Evolutionary conservation across 1,140 invertebrate genomes (phyloP), one percentile per base, ranked within the genome.

Genomic region (Venustaconcha ellipsiformis): DNA sequence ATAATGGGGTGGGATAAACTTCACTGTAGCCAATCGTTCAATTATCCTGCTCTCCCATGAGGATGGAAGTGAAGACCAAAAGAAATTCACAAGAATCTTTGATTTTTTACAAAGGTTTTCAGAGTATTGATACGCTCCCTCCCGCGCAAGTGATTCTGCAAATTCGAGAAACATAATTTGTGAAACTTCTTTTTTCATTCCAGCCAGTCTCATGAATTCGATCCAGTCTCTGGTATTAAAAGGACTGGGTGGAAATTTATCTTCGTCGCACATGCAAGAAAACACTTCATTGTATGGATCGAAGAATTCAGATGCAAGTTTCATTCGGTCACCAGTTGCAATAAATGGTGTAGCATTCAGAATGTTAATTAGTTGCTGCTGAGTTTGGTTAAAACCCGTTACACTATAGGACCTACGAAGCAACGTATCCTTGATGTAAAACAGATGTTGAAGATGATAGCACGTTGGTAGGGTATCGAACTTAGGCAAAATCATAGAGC

Each of bases 101-200:
- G 37, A 48, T 48, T 48, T 48, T 11, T 48, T 8, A 12, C 37
- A 48, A 48, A 48, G 37, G 11, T 48, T 8, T 48, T 48, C 37
- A 0, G 37, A 48, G 37, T 11, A 48, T 48, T 48, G 37, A 48
- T 48, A 23, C n/a, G 5, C 15, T 60, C 66, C 72, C 12, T 59
- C 23, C 17, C 37, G 15, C 26, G 67, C 74, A 20, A 76, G 15
- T 59, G 58, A 20, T 20, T 55, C 11, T 20, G 74, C 74, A 67
- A 71, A 76, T 15, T 65, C 30, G 23, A 76, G 60, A 17, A 76
- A n/a, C 64, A 65, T 30, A 23, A 60, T n/a, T 55, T 20, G 60
- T 13, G 74, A 58, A 20, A 60, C 59, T 26, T 66, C n/a, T 14
- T 23, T 65, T 1, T 48, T 76, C 11, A 76, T 18, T 65, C 69